Base-by-base conservation (phyloP, 2,797 vertebrate genomes). In the Periparus ater region DNA sequence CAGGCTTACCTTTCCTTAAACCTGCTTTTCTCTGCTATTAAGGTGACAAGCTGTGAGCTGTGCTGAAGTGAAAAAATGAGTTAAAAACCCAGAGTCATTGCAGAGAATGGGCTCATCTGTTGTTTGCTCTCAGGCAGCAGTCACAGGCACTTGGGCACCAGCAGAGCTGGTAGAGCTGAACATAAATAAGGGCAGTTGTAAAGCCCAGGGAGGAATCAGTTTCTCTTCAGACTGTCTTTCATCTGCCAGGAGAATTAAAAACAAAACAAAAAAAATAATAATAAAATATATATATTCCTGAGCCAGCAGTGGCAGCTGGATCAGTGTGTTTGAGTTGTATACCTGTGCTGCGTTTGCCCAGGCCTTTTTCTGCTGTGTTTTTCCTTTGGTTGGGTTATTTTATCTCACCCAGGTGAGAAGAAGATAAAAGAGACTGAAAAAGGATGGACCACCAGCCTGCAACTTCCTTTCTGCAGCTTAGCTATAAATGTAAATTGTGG, bases 121-220 rank as follows among this genome's bases (percentile, higher is more conserved):
- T 2, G 2, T 34, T 80, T 0, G 0, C n/a, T 53, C 48, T 63
- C 61, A 36, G 45, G n/a, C 61, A 0, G 0, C 0, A 2, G 22
- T 44, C 8, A 3, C 38, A 60, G 38, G 42, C 61, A 34, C 38
- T 1, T 2, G 55, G 26, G 40, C 65, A 50, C 17, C 3, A 3
- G 58, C 34, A 53, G 34, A 54, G n/a, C 58, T 13, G 10, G 4
- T 26, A n/a, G 36, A 71, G 77, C 78, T 48, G 55, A 36, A n/a
- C 1, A 0, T 79, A 50, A 79, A 61, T 45, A 25, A 13, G 34
- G 50, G 29, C 57, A 32, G 47, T 17, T 17, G 11, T 54, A 72
- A 65, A 79, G 27, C 23, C 38, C 40, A 11, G 74, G 18, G 4
- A 14, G 38, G 61, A 20, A 38, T 76, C 36, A 9, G 36, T 15